Base-by-base conservation (phyloP, 35 echinoderm and acorn worm genomes). In the Chiridota heheva region DNA sequence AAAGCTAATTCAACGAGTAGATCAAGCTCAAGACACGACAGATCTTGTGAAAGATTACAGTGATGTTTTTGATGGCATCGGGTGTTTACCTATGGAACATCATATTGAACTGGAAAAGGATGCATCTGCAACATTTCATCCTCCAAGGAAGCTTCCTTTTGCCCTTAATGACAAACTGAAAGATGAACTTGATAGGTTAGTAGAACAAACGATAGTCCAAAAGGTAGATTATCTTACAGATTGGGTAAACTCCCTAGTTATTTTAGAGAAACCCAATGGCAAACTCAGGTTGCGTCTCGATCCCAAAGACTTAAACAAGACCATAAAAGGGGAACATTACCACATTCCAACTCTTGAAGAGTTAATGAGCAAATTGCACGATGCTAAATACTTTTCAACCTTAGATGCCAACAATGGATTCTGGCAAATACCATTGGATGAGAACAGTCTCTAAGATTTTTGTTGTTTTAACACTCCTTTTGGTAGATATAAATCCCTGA, bases 361-460 rank as follows among this genome's bases (percentile, higher is more conserved):
- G 44, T 41, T 70, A 33, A 70, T 56, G 35, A 49, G 31, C 22
- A 35, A 70, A 3, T 41, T 83, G 42, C 13, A 63, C 15, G 40
- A 56, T 22, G 81, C 81, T 37, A 83, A 69, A 58, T 24, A 42
- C 12, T 83, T 83, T 58, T 47, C 36, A 7, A 40, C 38, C 3
- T 51, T 83, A 39, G 83, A 86, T 65, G 83, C 83, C 0, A 44
- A 35, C 16, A 46, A 51, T 8, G 83, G 83, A 2, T 86, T 75
- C 18, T 86, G 83, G 83, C 83, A 86, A 17, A 43, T 86, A 5
- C 63, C 49, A 2, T 58, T 86, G 5, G 70, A 75, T 20, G 51
- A 41, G 8, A 17, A 20, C 5, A 76, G 69, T 3, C 2, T 28
- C 18, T 65, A 8, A 7, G 35, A 63, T 2, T 15, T 79, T 16